These are phyloP conservation scores for Manis crassicaudata DNA, from an alignment of 2,797 vertebrate genomes.

Conservation along the genomic window DNA sequence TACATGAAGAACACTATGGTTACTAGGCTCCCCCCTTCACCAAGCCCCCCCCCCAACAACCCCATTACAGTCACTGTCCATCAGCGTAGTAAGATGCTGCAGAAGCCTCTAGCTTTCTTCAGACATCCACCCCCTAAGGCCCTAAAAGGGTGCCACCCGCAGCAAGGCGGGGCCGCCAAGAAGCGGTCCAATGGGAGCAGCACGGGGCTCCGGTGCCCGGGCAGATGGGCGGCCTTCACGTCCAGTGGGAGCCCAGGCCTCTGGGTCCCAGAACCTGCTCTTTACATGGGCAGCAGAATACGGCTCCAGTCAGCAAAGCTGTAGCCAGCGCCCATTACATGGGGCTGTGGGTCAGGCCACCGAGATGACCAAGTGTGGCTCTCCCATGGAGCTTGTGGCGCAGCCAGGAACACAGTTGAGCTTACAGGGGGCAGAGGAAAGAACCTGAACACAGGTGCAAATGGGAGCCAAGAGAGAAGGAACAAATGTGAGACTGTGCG, in stretches of 20 bases:
- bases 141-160: background rate
- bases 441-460: accelerated
- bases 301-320: accelerated
- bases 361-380: no score
- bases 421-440: accelerated
- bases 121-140: background rate
- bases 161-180: background rate
- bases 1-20: no score
- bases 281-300: accelerated
- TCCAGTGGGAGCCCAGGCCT: no score
- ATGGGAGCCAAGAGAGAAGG: no score
- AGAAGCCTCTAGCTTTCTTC: background rate
- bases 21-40: no score
- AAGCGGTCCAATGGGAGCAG: background rate
- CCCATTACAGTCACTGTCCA: no score
- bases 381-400: accelerated
- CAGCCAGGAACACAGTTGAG: background rate
- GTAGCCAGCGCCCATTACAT: background rate
- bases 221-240: no score
- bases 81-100: no score
- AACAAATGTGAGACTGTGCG: accelerated
- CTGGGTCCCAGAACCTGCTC: background rate
- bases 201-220: background rate
- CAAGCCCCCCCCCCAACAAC: no score
- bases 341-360: background rate